Evolutionary conservation across 37 sponge, comb jelly and placozoan species (phyloP).

Genomic region (Hexactinellida sp.): DNA sequence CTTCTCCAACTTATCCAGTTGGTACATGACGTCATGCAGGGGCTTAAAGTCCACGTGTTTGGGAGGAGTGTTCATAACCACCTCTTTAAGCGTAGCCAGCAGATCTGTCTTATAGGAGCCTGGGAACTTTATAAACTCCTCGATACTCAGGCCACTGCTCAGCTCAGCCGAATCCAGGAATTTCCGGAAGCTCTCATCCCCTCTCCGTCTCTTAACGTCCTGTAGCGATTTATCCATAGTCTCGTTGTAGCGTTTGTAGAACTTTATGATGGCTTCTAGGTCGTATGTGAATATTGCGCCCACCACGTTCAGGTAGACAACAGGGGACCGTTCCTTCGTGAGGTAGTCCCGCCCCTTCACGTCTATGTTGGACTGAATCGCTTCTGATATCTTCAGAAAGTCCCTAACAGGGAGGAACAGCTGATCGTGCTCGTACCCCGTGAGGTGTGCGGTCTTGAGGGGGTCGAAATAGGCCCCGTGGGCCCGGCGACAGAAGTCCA

Average conservation of each 20-base stretch:
- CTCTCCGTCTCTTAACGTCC: neutral
- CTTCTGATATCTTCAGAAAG: neutral
- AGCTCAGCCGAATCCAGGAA: neutral
- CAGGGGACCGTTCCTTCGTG: neutral
- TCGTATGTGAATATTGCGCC: neutral
- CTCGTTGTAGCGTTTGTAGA: neutral
- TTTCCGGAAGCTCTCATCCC: neutral
- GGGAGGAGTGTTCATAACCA: neutral
- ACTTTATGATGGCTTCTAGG: neutral
- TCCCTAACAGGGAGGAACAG: neutral
- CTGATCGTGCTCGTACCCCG: neutral
- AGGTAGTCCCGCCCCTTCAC: neutral
- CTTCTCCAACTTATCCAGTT: neutral
- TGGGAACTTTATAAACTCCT: neutral
- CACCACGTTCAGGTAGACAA: slow-evolving; percentile 1
- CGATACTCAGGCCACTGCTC: neutral
- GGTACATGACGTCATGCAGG: neutral
- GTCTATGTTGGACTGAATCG: neutral
- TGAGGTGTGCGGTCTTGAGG: neutral
- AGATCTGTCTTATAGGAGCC: neutral
- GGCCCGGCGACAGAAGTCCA: neutral
- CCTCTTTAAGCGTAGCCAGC: neutral
- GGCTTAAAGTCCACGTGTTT: neutral
- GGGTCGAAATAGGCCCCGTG: neutral
- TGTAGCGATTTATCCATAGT: neutral